Percentiles rank a stretch among this genome's conserved stretches.
These are phyloP conservation scores for Chaetura pelagica DNA, from an alignment of 2,113 vertebrate species.

Conservation along the genomic window DNA sequence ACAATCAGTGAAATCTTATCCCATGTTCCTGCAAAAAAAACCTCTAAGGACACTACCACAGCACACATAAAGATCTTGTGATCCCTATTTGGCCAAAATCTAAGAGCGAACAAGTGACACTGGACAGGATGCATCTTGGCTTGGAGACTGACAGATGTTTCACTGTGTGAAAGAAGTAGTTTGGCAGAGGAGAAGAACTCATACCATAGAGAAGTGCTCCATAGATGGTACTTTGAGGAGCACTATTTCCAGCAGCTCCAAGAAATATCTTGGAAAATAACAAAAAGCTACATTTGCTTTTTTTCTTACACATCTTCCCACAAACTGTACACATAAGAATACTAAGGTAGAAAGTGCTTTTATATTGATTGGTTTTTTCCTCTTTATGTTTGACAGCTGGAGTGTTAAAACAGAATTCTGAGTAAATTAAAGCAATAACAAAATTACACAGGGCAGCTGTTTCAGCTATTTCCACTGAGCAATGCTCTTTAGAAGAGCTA, in stretches of 20 bases:
- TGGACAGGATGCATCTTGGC: neutral
- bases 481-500: slow-evolving; percentile 65
- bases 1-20: neutral
- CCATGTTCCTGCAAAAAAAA: neutral
- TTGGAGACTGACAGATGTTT: slow-evolving; percentile 2
- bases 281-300: neutral
- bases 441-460: slow-evolving; percentile 72
- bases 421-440: slow-evolving; percentile 71
- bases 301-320: neutral
- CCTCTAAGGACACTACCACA: neutral
- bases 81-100: neutral
- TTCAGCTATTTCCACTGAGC: slow-evolving; percentile 58
- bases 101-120: neutral
- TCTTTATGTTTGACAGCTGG: slow-evolving; percentile 62
- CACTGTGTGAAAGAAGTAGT: neutral
- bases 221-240: neutral
- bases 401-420: slow-evolving; percentile 63
- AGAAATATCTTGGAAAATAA: neutral
- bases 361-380: slow-evolving; percentile 39
- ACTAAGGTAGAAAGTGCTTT: slow-evolving; percentile 34
- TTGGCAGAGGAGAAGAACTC: neutral
- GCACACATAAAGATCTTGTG: neutral
- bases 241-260: neutral
- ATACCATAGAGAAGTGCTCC: neutral
- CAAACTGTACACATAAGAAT: neutral